Evolutionary conservation across 2,888 invertebrate species (phyloP).

Genomic region (Caenorhabditis becei): DNA sequence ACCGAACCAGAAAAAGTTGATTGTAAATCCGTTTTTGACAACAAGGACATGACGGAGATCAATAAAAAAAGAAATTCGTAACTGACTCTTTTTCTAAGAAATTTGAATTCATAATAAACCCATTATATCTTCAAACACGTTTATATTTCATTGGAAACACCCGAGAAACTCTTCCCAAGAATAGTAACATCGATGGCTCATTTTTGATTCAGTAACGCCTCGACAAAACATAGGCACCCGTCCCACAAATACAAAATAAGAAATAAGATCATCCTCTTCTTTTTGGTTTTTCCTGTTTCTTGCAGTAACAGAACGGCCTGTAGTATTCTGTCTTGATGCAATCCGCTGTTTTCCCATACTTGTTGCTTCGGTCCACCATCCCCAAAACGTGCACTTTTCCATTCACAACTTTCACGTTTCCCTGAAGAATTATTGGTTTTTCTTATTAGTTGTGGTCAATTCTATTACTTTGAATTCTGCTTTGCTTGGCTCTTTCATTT

Average conservation of each 20-base stretch:
- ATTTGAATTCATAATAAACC: not conserved
- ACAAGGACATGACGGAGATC: too few relatives aligned
- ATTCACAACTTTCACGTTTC: conserved; percentile 26
- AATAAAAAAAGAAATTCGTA: too few relatives aligned
- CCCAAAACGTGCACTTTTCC: conserved; percentile 39
- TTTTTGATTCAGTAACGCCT: too few relatives aligned
- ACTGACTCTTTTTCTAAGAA: too few relatives aligned
- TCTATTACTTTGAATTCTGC: conserved; percentile 52
- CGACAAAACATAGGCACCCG: not conserved
- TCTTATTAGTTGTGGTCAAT: not conserved
- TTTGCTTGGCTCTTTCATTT: conserved; percentile 44
- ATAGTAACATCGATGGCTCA: too few relatives aligned
- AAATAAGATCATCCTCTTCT: not conserved
- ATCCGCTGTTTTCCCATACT: conserved; percentile 59
- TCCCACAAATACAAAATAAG: not conserved
- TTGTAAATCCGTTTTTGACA: not conserved
- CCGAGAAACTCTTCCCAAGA: too few relatives aligned
- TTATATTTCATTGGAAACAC: too few relatives aligned
- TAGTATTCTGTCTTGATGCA: conserved; percentile 42
- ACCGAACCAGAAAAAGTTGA: not conserved
- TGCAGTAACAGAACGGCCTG: conserved; percentile 58
- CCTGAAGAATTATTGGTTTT: conserved; percentile 20
- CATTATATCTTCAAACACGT: too few relatives aligned
- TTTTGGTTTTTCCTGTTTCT: conserved; percentile 13
- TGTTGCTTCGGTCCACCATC: conserved; percentile 50